A percentile compares a stretch with the other conserved stretches of the same genome.
Conservation (phyloP, 2,113 vertebrate genomes). For the Aspiorhynchus laticeps region DNA sequence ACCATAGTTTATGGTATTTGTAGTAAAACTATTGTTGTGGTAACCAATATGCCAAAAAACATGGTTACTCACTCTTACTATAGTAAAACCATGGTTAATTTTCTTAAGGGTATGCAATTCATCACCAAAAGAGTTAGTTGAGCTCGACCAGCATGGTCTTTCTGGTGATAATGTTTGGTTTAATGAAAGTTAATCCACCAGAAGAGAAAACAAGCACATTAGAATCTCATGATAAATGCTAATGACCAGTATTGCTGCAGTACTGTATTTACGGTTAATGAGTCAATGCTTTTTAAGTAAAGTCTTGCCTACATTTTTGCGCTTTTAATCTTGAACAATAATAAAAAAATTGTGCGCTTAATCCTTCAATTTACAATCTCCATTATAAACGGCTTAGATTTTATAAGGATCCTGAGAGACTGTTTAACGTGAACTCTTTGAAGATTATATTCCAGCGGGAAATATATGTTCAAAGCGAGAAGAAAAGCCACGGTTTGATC, state of each 20-base stretch:
- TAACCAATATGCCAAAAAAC: too few species aligned
- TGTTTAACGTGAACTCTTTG: not conserved
- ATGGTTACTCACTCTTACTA: too few species aligned
- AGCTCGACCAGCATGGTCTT: not conserved
- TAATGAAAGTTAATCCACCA: not conserved
- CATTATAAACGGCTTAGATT: not conserved
- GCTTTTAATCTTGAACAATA: not conserved
- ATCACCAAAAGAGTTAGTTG: not conserved
- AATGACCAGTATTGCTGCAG: not conserved
- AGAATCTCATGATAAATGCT: not conserved
- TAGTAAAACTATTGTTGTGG: too few species aligned
- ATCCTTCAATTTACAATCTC: not conserved
- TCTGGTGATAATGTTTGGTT: not conserved
- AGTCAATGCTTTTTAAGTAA: not conserved
- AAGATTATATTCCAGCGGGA: constrained; percentile 3
- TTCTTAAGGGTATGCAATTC: not conserved
- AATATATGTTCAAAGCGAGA: constrained; percentile 21
- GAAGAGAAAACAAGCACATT: not conserved
- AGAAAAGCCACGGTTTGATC: not conserved
- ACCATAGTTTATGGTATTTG: too few species aligned
- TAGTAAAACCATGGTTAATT: too few species aligned
- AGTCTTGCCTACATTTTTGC: not conserved
- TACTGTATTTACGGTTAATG: not conserved
- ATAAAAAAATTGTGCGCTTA: not conserved
- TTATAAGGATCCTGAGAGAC: not conserved